Base-by-base conservation (phyloP, 1,140 invertebrate species). In the Drosophila virilis region DNA sequence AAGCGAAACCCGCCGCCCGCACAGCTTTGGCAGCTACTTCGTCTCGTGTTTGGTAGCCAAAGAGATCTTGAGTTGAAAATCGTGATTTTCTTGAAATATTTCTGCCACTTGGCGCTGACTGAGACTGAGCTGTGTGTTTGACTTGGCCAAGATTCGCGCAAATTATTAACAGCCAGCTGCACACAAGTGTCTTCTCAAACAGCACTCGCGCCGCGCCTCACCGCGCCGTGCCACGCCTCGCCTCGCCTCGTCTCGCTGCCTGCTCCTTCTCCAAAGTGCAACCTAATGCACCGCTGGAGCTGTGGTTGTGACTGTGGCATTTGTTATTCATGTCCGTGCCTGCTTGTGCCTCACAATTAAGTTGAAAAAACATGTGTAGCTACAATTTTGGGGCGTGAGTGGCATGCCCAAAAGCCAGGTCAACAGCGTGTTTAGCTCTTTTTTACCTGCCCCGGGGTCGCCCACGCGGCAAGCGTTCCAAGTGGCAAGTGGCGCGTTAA, bases 81-180 rank as follows among this genome's bases (percentile, higher is more conserved):
- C 82, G 82, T 86, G 82, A 78, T 86, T 83, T 80, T 82, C 79
- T 65, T 69, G 68, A 89, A 89, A 83, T 79, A 78, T 83, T 83
- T 86, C 70, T 79, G 79, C 79, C 80, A 79, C 79, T 86, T 77
- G 62, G 51, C 58, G 68, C 37, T 15, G 51, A 59, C 8, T 50
- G 37, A 51, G 57, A 28, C 22, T 4, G 22, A 60, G 65, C 38
- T 55, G 50, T 42, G 33, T 65, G 50, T 42, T 42, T 65, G 40
- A 43, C 10, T 72, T 54, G 71, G 71, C 71, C 38, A 59, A 65
- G 51, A 65, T 71, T 38, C 51, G 70, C 75, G 65, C 65, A 69
- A 65, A 74, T 83, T 74, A 78, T 74, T 82, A 77, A 64, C 51
- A 64, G 43, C 51, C 59, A 64, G 51, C 60, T 64, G 50, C 50